A percentile compares a stretch with the other conserved stretches of the same genome.
These are phyloP conservation scores for Pharmacophagus antenor DNA, from an alignment of 2,888 invertebrate genomes.

Conservation along the genomic window DNA sequence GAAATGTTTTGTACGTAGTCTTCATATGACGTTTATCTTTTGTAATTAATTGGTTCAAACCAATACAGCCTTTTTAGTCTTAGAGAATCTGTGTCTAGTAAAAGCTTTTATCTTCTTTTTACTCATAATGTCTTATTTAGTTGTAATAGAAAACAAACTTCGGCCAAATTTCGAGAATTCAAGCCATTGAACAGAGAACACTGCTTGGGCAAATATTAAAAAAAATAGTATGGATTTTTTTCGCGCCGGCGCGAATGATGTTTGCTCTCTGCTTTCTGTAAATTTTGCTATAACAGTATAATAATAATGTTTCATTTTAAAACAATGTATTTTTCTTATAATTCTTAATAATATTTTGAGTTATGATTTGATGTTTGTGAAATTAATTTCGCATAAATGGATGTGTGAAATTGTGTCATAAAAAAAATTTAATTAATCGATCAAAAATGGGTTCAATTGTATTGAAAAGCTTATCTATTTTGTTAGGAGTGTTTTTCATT, in stretches of 20 bases:
- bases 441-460: slow-evolving; percentile 85
- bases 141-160: not conserved
- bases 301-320: slow-evolving; percentile 32
- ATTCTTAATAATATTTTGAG: not conserved
- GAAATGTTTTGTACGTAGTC: too few relatives aligned
- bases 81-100: too few relatives aligned
- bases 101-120: not conserved
- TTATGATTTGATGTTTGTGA: slow-evolving; percentile 11
- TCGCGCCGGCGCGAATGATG: slow-evolving; percentile 78
- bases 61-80: too few relatives aligned
- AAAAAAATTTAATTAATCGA: slow-evolving; percentile 34
- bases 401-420: not conserved
- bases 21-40: too few relatives aligned
- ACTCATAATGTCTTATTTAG: not conserved
- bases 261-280: slow-evolving; percentile 38
- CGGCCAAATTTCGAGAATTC: slow-evolving; percentile 24
- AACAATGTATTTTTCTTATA: slow-evolving; percentile 3
- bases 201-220: slow-evolving; percentile 15
- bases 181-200: slow-evolving; percentile 7
- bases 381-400: not conserved
- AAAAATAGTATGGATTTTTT: slow-evolving; percentile 65
- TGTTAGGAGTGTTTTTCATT: slow-evolving; percentile 96
- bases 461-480: slow-evolving; percentile 92
- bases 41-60: too few relatives aligned
- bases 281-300: slow-evolving; percentile 28